Conservation (phyloP, 2,113 vertebrate species). For the Orthonyx spaldingii region DNA sequence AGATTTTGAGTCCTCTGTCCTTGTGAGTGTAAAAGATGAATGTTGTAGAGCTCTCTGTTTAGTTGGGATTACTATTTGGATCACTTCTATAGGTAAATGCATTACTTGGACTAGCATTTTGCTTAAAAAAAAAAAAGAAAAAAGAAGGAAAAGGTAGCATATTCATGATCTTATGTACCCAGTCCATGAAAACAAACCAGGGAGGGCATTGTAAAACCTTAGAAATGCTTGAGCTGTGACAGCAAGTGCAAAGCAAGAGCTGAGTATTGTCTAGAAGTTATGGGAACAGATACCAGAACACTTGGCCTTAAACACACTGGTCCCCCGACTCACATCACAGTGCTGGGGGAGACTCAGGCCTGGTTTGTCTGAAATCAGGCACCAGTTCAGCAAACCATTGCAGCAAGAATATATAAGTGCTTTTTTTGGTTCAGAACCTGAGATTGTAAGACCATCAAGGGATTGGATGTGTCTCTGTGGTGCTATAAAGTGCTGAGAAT, state of each 20-base stretch:
- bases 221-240: background rate
- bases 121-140: background rate
- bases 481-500: background rate
- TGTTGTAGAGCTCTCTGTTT: background rate
- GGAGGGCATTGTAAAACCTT: background rate
- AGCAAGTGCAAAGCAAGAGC: background rate
- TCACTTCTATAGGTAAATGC: background rate
- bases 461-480: background rate
- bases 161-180: accelerated
- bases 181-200: background rate
- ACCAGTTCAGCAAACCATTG: background rate
- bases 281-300: background rate
- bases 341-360: background rate
- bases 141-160: background rate
- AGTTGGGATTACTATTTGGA: background rate
- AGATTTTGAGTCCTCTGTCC: background rate
- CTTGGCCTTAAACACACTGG: background rate
- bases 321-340: accelerated
- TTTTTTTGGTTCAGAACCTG: background rate
- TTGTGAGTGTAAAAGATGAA: background rate
- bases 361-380: background rate
- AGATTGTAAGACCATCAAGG: background rate
- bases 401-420: background rate
- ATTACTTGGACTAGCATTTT: background rate
- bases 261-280: background rate